Evolutionary conservation across 2,113 vertebrate species (phyloP).

Genomic region (Chlamydotis undulata): DNA sequence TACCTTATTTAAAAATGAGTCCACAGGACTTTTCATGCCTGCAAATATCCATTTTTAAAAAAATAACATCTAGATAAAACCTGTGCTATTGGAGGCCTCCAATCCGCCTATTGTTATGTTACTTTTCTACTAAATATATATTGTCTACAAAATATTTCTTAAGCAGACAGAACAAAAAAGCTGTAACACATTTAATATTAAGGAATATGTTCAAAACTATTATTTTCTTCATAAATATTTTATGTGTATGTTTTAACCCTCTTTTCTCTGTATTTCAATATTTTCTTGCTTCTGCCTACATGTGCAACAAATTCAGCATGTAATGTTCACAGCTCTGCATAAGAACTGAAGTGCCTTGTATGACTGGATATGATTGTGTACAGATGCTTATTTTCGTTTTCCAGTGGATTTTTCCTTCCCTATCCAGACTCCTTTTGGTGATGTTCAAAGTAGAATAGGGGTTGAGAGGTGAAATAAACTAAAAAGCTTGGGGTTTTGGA

Average conservation of each 20-base stretch:
- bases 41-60: slow-evolving; percentile 25
- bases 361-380: background rate
- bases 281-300: slow-evolving; percentile 37
- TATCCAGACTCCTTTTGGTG: background rate
- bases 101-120: background rate
- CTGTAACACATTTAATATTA: background rate
- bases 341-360: slow-evolving; percentile 20
- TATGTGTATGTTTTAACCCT: background rate
- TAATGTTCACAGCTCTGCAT: slow-evolving; percentile 40
- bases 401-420: slow-evolving; percentile 1
- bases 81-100: background rate
- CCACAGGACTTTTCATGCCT: background rate
- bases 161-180: background rate
- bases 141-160: background rate
- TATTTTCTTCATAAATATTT: background rate
- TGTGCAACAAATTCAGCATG: slow-evolving; percentile 41
- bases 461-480: slow-evolving; percentile 42
- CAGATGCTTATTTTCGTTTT: slow-evolving; percentile 40
- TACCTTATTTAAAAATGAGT: slow-evolving; percentile 27
- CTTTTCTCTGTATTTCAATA: background rate
- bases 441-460: background rate
- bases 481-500: background rate
- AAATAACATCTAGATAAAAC: background rate
- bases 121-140: background rate
- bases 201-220: background rate